phyloP scores from a whole-genome alignment of 2,888 invertebrate species.

The Griposia aprilina region DNA sequence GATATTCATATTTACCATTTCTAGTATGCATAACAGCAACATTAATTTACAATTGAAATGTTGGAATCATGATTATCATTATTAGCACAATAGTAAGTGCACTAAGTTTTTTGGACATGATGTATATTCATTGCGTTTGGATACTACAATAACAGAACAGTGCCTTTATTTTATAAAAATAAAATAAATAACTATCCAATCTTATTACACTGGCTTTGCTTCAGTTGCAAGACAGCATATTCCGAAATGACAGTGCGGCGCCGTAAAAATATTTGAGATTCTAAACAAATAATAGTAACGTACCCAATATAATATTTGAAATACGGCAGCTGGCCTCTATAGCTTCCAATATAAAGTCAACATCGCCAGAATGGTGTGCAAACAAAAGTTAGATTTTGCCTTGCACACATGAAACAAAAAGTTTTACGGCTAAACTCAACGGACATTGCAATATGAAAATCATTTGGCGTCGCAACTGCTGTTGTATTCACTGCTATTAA shows the following conservation, averaged over 20 bases:
- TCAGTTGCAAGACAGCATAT: constrained; percentile 16
- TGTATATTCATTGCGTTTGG: background rate
- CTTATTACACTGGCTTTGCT: background rate
- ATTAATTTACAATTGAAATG: background rate
- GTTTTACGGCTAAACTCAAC: constrained; percentile 45
- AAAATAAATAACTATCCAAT: constrained; percentile 2
- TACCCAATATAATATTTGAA: constrained; percentile 38
- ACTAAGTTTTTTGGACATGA: too few relatives aligned
- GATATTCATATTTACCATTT: background rate
- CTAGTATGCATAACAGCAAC: background rate
- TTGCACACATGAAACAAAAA: constrained; percentile 50
- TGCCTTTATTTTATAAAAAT: background rate
- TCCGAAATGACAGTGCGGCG: background rate
- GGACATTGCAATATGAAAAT: constrained; percentile 57
- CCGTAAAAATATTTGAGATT: constrained; percentile 33
- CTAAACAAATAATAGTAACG: constrained; percentile 30
- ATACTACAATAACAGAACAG: background rate
- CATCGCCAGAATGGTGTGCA: constrained; percentile 48
- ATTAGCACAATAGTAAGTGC: background rate
- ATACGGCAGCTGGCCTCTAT: constrained; percentile 44
- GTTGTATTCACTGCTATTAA: constrained; percentile 52
- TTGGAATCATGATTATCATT: background rate
- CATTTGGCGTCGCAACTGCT: constrained; percentile 49
- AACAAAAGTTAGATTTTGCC: constrained; percentile 57
- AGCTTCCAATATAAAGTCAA: constrained; percentile 45